Evolutionary conservation across 2,797 vertebrate species (phyloP), one percentile per base, ranked within the genome.

Genomic region (Echeneis naucrates): DNA sequence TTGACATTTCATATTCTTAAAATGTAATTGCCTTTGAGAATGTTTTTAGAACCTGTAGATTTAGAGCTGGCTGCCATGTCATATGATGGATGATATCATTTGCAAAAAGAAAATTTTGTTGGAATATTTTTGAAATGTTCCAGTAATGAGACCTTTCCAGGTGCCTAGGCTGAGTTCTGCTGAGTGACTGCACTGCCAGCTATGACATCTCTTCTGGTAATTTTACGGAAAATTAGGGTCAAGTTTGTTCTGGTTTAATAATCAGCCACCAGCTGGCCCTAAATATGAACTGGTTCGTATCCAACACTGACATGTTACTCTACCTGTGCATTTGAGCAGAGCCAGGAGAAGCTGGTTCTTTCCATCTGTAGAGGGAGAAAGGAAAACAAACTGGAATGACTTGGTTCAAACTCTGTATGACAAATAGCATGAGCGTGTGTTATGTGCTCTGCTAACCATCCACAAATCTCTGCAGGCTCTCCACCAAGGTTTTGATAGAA

Each of bases 281-380:
- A 24, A 63, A 52, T 37, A 7, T 48, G n/a, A 81, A 54, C 52
- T 12, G 38, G 23, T 40, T 62, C 59, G 23, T 19, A 8, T 73
- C 62, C 1, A 53, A 59, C 16, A 24, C 44, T 14, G 27, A 60
- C 47, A 27, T 8, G 21, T 72, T 59, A 78, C 71, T 54, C 19
- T 91, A 99, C 98, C 98, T 95, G 98, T 98, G 88, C 97, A 98
- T 83, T 98, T 98, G 69, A 99, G 94, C 91, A 99, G 89, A 64
- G 98, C 98, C 94, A 99, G 90, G 66, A 99, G 95, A 37, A 99
- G 95, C 86, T 99, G 98, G 91, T 98, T 99, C 93, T 98, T 99
- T 66, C 97, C 98, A 87, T 99, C 98, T 99, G 90, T 42, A 89
- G 84, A 69, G 58, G 62, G 2, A 79, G 68, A 93, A 62, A 45